Evolutionary conservation across 2,888 invertebrate genomes (phyloP).

Genomic region (Watsonalla cultraria): DNA sequence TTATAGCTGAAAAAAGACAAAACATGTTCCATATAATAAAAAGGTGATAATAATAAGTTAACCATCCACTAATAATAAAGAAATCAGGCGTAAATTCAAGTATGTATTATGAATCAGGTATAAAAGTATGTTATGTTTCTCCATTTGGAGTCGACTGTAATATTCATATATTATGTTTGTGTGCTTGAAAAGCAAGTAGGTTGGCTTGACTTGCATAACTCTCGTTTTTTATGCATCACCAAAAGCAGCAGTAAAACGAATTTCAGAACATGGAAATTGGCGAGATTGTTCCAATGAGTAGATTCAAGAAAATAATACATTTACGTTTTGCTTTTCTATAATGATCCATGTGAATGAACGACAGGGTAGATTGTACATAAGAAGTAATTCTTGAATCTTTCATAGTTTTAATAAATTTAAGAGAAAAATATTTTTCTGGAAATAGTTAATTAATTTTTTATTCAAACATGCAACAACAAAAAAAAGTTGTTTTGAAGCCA

Average conservation of each 20-base stretch:
- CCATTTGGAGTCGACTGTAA: neutral
- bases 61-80: slow-evolving; percentile 1
- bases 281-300: neutral
- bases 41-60: slow-evolving; percentile 8
- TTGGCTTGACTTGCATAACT: neutral
- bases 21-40: slow-evolving; percentile 18
- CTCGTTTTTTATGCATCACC: neutral
- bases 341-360: too few species aligned
- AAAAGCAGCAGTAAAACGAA: neutral
- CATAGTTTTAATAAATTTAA: neutral
- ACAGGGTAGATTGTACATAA: too few species aligned
- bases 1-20: slow-evolving; percentile 64
- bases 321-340: too few species aligned
- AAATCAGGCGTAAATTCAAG: neutral
- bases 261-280: neutral
- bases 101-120: neutral
- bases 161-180: neutral
- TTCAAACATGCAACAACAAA: neutral
- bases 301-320: neutral
- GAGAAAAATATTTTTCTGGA: neutral
- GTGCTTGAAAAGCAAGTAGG: neutral
- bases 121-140: too few species aligned
- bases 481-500: neutral
- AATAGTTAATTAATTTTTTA: neutral
- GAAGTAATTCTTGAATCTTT: neutral